Evolutionary conservation across 2,113 vertebrate species (phyloP), one percentile per base, ranked within the genome.

Genomic region (Scatophagus argus): DNA sequence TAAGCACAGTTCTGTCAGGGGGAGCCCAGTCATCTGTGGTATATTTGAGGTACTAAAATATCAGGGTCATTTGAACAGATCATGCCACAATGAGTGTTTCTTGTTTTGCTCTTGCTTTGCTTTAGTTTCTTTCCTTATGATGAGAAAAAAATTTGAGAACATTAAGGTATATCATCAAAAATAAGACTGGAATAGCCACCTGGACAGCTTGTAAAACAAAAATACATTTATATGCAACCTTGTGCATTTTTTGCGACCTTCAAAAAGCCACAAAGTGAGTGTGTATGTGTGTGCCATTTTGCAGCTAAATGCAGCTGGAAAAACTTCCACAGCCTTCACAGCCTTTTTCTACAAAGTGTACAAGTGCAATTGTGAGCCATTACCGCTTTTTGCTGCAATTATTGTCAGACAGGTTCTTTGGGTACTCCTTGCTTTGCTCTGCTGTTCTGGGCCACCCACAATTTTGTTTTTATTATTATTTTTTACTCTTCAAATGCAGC

Each of bases 301-400:
- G 61, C 55, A 4, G 27, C 66, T 72, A 76, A 85, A 83, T 8
- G 3, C 44, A 29, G n/a, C 58, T 60, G 68, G 79, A 77, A 78
- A 75, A 88, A 46, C 80, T n/a, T n/a, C n/a, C 77, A 84, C 63
- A 76, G 68, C 71, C 34, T 78, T 70, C 36, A 56, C 61, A 71
- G 69, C 34, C 72, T 59, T 81, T 87, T 82, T 80, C 77, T 87
- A 52, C 79, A 75, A 62, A 67, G 47, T 58, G 70, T 74, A 65
- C 82, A 66, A 73, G 77, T 54, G 81, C 74, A 91, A 89, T 88
- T 86, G 81, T 83, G 68, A 81, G 73, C 78, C 86, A 88, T 89
- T 90, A 88, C 59, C 29, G 63, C 71, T 77, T 75, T 89, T 72
- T 69, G 49, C 81, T 69, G 67, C 74, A 88, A 88, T 92, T 89